These are phyloP conservation scores for Coptodon bakossiorum DNA, from an alignment of 2,113 vertebrate species.

Conservation along the genomic window DNA sequence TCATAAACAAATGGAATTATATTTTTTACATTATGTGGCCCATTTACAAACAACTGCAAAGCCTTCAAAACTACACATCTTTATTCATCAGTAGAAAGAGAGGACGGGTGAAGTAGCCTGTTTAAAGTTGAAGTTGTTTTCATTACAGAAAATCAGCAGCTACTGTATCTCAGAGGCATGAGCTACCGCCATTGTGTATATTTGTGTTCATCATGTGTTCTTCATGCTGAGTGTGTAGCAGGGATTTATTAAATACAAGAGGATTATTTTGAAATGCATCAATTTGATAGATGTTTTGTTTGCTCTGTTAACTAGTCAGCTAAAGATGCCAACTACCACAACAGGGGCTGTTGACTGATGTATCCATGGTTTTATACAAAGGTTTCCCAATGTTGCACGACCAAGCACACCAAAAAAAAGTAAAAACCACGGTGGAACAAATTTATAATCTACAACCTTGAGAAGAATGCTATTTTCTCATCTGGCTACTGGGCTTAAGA, in stretches of 20 bases:
- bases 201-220: not conserved
- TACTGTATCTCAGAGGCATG: not conserved
- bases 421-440: not conserved
- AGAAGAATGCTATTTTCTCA: not conserved
- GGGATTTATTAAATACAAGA: not conserved
- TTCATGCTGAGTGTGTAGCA: not conserved
- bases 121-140: not conserved
- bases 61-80: not conserved
- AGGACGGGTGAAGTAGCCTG: not conserved
- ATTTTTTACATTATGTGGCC: not conserved
- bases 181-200: not conserved
- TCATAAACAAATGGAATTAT: not conserved
- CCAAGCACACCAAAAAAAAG: not conserved
- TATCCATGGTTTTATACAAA: not conserved
- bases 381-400: not conserved
- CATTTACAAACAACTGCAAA: not conserved
- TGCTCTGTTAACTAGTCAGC: not conserved
- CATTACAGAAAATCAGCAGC: not conserved
- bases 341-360: not conserved
- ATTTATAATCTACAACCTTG: not conserved
- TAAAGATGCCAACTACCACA: not conserved
- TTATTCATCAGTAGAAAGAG: not conserved
- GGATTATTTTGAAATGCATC: not conserved
- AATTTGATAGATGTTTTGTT: not conserved
- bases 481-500: not conserved